phyloP scores from a whole-genome alignment of 2,888 invertebrate species.

The Patella ulyssiponensis region DNA sequence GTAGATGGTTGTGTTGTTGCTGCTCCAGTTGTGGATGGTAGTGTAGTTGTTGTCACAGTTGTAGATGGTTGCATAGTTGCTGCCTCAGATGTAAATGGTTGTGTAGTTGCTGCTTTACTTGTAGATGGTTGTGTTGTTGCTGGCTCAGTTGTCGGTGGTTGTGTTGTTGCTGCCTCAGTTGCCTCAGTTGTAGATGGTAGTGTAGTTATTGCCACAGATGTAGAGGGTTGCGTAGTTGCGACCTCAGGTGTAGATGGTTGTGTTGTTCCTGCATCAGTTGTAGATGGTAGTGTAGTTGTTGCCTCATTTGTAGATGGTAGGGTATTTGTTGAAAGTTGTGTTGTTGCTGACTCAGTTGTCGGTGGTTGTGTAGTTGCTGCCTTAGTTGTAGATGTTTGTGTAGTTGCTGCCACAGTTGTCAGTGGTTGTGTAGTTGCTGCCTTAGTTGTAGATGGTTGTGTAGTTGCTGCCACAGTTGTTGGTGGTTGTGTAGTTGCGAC shows the following conservation, averaged over 20 bases:
- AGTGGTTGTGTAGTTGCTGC: too few relatives aligned
- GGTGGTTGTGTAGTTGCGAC: not conserved
- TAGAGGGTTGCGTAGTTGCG: not conserved
- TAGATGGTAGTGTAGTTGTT: not conserved
- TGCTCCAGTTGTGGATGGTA: slow-evolving; percentile 11
- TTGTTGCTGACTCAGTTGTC: not conserved
- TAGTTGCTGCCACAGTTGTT: not conserved
- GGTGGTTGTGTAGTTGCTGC: not conserved
- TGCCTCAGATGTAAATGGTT: not conserved
- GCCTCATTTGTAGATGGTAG: not conserved
- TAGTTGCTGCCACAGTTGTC: not conserved
- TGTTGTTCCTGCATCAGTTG: not conserved
- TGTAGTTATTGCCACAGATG: not conserved
- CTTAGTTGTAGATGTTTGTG: not conserved
- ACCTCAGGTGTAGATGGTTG: not conserved
- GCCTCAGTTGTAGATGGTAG: slow-evolving; percentile 6
- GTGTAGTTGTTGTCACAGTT: not conserved
- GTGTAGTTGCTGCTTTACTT: not conserved
- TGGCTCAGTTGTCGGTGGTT: not conserved
- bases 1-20: not conserved
- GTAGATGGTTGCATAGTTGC: not conserved
- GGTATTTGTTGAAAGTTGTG: slow-evolving; percentile 3
- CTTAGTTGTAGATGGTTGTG: not conserved
- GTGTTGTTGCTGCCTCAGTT: slow-evolving; percentile 1
- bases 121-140: slow-evolving; percentile 7